Evolutionary conservation across 2,797 vertebrate species (phyloP).

Genomic region (Sandelia bainsii): DNA sequence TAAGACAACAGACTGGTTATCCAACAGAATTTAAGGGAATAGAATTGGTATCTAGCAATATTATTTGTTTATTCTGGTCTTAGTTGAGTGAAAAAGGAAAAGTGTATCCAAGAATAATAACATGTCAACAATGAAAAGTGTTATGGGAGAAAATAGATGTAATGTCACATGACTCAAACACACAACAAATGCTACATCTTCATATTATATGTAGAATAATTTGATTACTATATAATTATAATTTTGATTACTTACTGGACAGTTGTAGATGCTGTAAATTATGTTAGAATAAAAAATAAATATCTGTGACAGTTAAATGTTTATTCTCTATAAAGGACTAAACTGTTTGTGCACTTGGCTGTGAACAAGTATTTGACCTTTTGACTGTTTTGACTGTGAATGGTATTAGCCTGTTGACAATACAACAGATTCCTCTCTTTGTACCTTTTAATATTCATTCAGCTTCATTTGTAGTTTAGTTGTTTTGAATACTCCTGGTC

Average conservation of each 20-base stretch:
- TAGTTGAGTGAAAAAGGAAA: background rate
- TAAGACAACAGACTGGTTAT: constrained; percentile 7
- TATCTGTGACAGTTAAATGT: background rate
- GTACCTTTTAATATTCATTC: background rate
- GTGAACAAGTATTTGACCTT: background rate
- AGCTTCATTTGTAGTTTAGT: constrained; percentile 41
- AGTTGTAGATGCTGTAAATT: background rate
- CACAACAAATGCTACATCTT: background rate
- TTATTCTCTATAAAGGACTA: background rate
- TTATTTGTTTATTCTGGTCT: background rate
- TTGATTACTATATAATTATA: too few species aligned
- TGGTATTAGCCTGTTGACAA: background rate
- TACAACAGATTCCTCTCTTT: background rate
- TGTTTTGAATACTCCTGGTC: constrained; percentile 61
- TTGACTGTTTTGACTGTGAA: background rate
- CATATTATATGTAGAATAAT: background rate
- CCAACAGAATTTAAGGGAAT: background rate
- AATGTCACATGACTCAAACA: background rate
- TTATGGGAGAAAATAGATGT: background rate
- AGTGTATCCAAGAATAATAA: background rate
- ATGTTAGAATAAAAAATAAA: background rate
- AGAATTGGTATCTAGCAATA: background rate
- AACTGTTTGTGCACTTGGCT: too few species aligned
- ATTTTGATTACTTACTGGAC: background rate
- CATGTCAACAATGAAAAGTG: background rate